Base-by-base conservation (phyloP, 2,797 vertebrate species). In the Monodelphis domestica region DNA sequence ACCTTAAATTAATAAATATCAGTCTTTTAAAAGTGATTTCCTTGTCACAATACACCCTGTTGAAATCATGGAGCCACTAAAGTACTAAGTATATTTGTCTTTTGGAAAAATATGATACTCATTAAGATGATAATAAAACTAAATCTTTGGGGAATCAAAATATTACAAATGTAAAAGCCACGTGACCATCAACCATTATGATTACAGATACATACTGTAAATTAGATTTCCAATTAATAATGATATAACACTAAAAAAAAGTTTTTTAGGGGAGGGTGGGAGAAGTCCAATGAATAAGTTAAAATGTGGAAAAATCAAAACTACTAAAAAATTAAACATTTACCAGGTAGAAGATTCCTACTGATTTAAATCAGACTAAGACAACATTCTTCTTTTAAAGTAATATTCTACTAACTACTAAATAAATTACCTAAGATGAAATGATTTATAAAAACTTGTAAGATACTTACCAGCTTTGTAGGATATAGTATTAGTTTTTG, bases 401-500 rank as follows among this genome's bases (percentile, higher is more conserved):
- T 87, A 93, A 91, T 88, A 33, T 91, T 95, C 56, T 51, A 91
- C 54, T 53, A 54, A 95, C 11, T 38, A 95, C n/a, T 9, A 30
- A 94, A 95, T 78, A 93, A 96, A 84, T 38, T 57, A 91, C 55
- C 38, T 54, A 91, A 94, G 15, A 95, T 95, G 89, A 94, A 91
- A 21, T 30, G 95, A 89, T 78, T 10, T 15, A 59, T 89, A n/a
- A 95, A 95, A 95, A 89, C 57, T 59, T 96, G 89, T 78, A 89
- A 0, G 92, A 78, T 94, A 97, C 98, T 96, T 98, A 99, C 98
- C 99, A 98, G 99, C 99, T 99, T 99, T 99, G 97, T 99, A 99
- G 87, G 99, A 99, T 95, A 99, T 98, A 88, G 99, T 99, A 98
- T 99, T 99, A 93, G 99, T 99, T 98, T 99, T 99, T 97, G 99